phyloP scores from a whole-genome alignment of 2,888 invertebrate species.

The Pedicia rivosa region DNA sequence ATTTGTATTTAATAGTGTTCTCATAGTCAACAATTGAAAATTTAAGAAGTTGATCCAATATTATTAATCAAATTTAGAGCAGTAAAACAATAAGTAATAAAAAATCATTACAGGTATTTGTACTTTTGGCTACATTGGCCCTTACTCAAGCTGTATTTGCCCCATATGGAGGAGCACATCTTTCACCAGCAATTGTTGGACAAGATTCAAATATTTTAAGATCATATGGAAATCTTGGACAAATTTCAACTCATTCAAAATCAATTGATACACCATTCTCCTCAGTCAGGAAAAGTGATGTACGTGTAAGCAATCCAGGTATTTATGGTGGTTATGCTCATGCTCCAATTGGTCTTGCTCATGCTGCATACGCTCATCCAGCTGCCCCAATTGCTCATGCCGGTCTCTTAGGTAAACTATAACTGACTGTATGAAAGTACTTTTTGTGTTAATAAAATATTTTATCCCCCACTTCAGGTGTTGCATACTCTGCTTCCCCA shows the following conservation, averaged over 20 bases:
- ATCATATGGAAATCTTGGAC: constrained; percentile 49
- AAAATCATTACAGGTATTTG: too few relatives aligned
- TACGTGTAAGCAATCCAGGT: constrained; percentile 52
- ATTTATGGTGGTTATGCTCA: constrained; percentile 24
- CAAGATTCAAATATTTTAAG: constrained; percentile 44
- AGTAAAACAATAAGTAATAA: too few relatives aligned
- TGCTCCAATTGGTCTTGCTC: constrained; percentile 18
- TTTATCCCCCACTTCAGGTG: too few relatives aligned
- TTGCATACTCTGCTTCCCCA: constrained; percentile 42
- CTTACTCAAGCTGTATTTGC: background rate
- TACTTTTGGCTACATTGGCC: constrained; percentile 1
- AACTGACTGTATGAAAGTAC: too few relatives aligned
- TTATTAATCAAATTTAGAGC: too few relatives aligned
- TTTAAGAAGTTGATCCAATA: too few relatives aligned
- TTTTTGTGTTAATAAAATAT: too few relatives aligned
- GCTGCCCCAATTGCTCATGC: constrained; percentile 14
- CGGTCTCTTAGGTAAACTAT: too few relatives aligned
- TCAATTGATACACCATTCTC: constrained; percentile 57
- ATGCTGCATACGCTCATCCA: constrained; percentile 22
- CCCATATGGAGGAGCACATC: constrained; percentile 5
- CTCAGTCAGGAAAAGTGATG: constrained; percentile 50
- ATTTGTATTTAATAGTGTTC: too few relatives aligned
- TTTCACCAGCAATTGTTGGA: constrained; percentile 33
- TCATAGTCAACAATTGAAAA: background rate
- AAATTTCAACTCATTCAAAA: constrained; percentile 51